Base-by-base conservation (phyloP, 2,797 vertebrate genomes). In the Moxostoma hubbsi region DNA sequence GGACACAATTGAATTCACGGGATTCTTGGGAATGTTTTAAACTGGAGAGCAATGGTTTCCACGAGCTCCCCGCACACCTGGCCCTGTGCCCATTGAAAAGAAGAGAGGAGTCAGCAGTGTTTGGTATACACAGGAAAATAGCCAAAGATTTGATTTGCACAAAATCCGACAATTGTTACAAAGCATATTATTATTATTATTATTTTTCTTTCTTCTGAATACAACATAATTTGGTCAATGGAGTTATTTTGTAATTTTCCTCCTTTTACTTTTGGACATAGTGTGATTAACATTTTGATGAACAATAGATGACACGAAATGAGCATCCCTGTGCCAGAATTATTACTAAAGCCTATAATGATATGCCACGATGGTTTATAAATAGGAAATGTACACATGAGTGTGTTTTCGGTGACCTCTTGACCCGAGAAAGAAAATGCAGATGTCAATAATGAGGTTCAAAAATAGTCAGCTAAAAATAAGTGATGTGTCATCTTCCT, bases 111-210 rank as follows among this genome's bases (percentile, higher is more conserved):
- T 95, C 94, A 95, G 90, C 89, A 88, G 78, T 97, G 95, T 96
- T 97, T 96, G 93, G 94, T 93, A 93, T 90, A 93, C 93, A 94
- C 96, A 96, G 96, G 96, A 96, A 97, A 95, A 96, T 95, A 95
- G 94, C 93, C 92, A 90, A 91, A 93, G 90, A 93, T 94, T 96
- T 96, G 94, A 95, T 96, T 97, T 92, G 93, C 90, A 90, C 87
- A 95, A 94, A 92, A 96, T 96, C 95, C 95, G 94, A 94, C 90
- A 86, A 97, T 97, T 97, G 96, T 97, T 95, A 87, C 80, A 85
- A 89, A 89, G 91, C 86, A 92, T 93, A 87, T 89, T 88, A 87
- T 91, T 90, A 92, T 92, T 93, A 92, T n/a, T n/a, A n/a, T n/a
- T n/a, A n/a, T 89, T 90, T 87, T 92, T 36, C 36, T 36, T 36